These are phyloP conservation scores for Drosophila fulvimacula DNA, from an alignment of 2,888 invertebrate genomes.

Conservation along the genomic window DNA sequence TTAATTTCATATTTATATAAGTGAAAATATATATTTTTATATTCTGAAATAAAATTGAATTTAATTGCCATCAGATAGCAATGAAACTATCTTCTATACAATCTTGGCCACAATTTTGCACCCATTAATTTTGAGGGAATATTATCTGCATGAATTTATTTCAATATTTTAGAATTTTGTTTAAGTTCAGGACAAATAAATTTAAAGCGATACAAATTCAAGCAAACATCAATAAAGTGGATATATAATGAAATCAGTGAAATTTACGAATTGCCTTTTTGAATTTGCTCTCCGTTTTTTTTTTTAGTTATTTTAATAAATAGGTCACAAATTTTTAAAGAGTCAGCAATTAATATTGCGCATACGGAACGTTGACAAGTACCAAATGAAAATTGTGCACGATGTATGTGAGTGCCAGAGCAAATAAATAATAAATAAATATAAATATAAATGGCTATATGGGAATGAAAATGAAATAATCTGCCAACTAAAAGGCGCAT, in stretches of 20 bases:
- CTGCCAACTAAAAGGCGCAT: slow-evolving; percentile 72
- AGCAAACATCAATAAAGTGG: background rate
- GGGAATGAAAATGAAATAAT: slow-evolving; percentile 72
- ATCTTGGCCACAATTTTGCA: background rate
- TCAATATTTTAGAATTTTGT: background rate
- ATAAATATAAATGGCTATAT: slow-evolving; percentile 38
- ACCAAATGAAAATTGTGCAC: slow-evolving; percentile 27
- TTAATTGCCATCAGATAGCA: background rate
- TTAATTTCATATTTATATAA: too few species aligned
- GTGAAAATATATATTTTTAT: too few species aligned
- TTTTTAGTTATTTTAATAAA: background rate
- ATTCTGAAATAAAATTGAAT: background rate
- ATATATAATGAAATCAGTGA: background rate
- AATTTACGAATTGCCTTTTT: background rate
- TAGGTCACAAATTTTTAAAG: slow-evolving; percentile 30
- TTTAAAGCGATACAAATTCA: background rate
- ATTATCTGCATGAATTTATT: background rate
- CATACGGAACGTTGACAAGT: slow-evolving; percentile 54
- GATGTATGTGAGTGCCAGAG: slow-evolving; percentile 18
- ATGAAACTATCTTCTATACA: background rate
- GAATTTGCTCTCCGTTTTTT: slow-evolving; percentile 14
- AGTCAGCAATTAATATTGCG: slow-evolving; percentile 52
- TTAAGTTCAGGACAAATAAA: background rate
- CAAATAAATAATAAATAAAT: slow-evolving; percentile 40
- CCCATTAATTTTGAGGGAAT: background rate